Percentiles rank a stretch among this genome's conserved stretches.
These are phyloP conservation scores for Bos javanicus DNA, from an alignment of 2,113 vertebrate genomes.

Conservation along the genomic window DNA sequence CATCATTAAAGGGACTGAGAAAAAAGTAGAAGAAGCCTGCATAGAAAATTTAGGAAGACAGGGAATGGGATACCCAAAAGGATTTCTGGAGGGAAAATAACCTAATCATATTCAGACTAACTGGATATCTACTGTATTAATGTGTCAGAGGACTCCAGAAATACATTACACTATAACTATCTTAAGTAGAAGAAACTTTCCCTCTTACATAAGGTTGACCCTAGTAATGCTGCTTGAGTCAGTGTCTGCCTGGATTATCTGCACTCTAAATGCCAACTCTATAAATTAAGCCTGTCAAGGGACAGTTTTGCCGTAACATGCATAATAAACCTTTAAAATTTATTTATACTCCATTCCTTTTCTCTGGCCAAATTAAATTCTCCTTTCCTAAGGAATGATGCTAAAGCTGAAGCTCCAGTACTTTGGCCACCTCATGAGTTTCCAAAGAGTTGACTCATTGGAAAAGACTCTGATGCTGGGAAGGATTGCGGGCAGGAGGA, in stretches of 20 bases:
- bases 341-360: conserved; percentile 54
- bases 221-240: conserved; percentile 36
- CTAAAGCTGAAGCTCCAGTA: too few species aligned
- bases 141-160: background rate
- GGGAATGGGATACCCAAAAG: background rate
- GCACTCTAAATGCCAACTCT: conserved; percentile 55
- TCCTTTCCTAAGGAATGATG: background rate
- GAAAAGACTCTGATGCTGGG: too few species aligned
- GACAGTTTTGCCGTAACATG: conserved; percentile 26
- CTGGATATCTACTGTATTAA: background rate
- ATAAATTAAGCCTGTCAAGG: conserved; percentile 48
- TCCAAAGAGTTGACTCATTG: too few species aligned
- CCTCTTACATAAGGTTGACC: conserved; percentile 51
- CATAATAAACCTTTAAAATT: conserved; percentile 36
- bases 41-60: background rate
- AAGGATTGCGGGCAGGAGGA: too few species aligned
- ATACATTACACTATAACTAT: background rate
- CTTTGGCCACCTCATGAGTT: too few species aligned
- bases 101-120: background rate
- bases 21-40: background rate
- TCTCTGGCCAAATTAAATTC: conserved; percentile 54
- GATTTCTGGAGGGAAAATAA: background rate
- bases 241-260: conserved; percentile 50
- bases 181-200: background rate
- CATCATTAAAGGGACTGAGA: background rate